phyloP scores from a whole-genome alignment of 2,113 vertebrate genomes.

The Rhynchopsitta pachyrhyncha region DNA sequence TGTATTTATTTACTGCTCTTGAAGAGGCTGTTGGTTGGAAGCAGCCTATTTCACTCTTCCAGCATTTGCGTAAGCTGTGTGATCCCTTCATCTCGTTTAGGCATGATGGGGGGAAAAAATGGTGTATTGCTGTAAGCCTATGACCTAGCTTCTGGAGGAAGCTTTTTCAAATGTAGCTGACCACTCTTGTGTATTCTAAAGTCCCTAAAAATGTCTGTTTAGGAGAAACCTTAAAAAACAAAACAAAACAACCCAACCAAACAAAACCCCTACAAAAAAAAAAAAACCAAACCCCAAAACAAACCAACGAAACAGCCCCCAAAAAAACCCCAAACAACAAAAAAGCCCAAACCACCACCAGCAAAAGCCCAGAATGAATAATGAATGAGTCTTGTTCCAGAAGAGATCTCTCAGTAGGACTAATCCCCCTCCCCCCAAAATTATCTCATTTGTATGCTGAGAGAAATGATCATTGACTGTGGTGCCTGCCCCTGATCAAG shows the following conservation, averaged over 20 bases:
- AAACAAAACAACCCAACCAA: not conserved
- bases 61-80: not conserved
- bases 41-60: not conserved
- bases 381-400: not conserved
- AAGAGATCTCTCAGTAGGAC: not conserved
- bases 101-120: not conserved
- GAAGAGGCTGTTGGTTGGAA: not conserved
- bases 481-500: not conserved
- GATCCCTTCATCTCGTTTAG: not conserved
- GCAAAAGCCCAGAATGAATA: not conserved
- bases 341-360: not conserved
- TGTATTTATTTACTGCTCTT: not conserved
- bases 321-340: not conserved
- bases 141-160: not conserved
- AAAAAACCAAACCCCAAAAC: not conserved
- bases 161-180: not conserved
- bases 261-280: not conserved
- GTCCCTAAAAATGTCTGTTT: not conserved
- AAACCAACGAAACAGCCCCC: not conserved
- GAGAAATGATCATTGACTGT: not conserved
- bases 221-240: not conserved
- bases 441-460: not conserved
- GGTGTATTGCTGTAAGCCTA: not conserved
- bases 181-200: not conserved
- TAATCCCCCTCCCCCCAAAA: not conserved